phyloP scores from a whole-genome alignment of 2,888 invertebrate species.

The Trilocha varians region DNA sequence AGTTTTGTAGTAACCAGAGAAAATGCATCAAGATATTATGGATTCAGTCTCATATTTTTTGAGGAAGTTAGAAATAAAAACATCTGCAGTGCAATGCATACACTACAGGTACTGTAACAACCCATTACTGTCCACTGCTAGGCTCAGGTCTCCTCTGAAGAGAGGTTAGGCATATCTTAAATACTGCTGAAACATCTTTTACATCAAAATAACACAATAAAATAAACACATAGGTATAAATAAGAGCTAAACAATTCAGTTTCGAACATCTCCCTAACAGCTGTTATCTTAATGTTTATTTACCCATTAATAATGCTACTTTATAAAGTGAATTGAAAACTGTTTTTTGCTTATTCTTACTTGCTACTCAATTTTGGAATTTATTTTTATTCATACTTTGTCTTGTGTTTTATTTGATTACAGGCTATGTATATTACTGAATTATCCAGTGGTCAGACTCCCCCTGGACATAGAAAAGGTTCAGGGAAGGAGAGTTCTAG shows the following conservation, averaged over 20 bases:
- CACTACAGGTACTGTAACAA: slow-evolving; percentile 91
- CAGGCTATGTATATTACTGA: slow-evolving; percentile 93
- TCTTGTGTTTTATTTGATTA: slow-evolving; percentile 20
- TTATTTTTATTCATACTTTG: neutral
- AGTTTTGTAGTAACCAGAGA: slow-evolving; percentile 97
- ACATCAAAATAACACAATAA: too few relatives aligned
- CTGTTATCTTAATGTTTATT: too few relatives aligned
- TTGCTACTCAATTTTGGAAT: neutral
- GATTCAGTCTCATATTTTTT: slow-evolving; percentile 95
- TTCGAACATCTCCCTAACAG: too few relatives aligned
- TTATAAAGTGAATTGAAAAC: too few relatives aligned
- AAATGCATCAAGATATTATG: slow-evolving; percentile 95
- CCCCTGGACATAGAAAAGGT: slow-evolving; percentile 74
- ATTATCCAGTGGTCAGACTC: slow-evolving; percentile 85
- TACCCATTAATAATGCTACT: too few relatives aligned
- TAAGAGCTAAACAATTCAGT: too few relatives aligned
- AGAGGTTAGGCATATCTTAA: too few relatives aligned
- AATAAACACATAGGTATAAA: too few relatives aligned
- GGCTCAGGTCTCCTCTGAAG: too few relatives aligned
- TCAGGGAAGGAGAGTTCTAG: slow-evolving; percentile 81
- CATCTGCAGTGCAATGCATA: slow-evolving; percentile 96
- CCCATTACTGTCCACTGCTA: too few relatives aligned
- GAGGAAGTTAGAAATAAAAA: slow-evolving; percentile 95
- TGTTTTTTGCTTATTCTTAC: too few relatives aligned
- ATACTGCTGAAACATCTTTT: too few relatives aligned